Evolutionary conservation across 2,888 invertebrate genomes (phyloP), one percentile per base, ranked within the genome.

Genomic region (Caenorhabditis sulstoni): DNA sequence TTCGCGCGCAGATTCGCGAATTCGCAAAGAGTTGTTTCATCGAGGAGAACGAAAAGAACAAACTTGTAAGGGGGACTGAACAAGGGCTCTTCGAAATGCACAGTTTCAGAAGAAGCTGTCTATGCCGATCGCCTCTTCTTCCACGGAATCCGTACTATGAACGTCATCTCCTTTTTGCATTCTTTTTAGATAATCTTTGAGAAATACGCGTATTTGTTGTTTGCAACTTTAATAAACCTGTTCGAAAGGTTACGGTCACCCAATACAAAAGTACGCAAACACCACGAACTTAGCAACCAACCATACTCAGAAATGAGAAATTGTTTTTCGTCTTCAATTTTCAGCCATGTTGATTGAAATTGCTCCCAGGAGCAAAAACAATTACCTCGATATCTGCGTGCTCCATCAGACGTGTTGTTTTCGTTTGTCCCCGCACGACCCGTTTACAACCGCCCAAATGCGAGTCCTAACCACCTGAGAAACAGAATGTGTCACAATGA

Each of bases 1-100:
- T 85, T 41, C 57, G 82, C 14, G 57, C 58, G 16, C 83, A 84
- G 47, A 71, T 85, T 14, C 50, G 74, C 44, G 70, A 74, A 16
- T 74, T 74, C 44, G 45, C 73, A 0, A 61, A 49, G n/a, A 73
- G 52, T 58, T 81, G 76, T 58, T 81, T 81, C 20, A 62, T 76
- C 8, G 58, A 62, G 22, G 57, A 67, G 7, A 71, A 47, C 44
- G 79, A 74, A 29, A 75, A 74, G n/a, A 67, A 65, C 29, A 79
- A 73, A 64, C 29, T 74, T 47, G 79, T 79, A 20, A 44, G 59
- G 14, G 4, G 3, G 12, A 18, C 18, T n/a, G 29, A 29, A 29
- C 7, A 7, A 45, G 20, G 4, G 1, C 12, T 18, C 14, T 53
- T 29, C 29, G 7, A 29, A 29, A 29, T 29, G 29, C 4, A 29